Percentiles rank a stretch among this genome's conserved stretches.
phyloP scores from a whole-genome alignment of 2,888 invertebrate genomes.

The Octonoba sinensis region DNA sequence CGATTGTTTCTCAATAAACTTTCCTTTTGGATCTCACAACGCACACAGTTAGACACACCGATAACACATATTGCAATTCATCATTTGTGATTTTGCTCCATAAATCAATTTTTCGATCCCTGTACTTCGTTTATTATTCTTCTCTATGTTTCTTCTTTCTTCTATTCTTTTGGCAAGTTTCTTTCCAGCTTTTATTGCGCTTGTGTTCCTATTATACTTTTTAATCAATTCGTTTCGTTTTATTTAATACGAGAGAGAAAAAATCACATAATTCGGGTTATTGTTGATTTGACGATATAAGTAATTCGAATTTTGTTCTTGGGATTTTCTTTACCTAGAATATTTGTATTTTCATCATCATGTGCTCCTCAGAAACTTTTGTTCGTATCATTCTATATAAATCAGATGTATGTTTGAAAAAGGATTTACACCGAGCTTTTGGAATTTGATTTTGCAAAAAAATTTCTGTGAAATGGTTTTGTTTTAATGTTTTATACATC shows the following conservation, averaged over 20 bases:
- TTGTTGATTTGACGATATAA: constrained; percentile 62
- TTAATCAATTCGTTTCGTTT: constrained; percentile 53
- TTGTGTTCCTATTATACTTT: constrained; percentile 60
- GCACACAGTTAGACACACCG: constrained; percentile 50
- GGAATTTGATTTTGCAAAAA: too few species aligned
- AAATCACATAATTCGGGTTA: constrained; percentile 58
- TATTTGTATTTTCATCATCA: too few species aligned
- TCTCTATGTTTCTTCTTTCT: constrained; percentile 16
- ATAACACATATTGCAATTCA: constrained; percentile 63
- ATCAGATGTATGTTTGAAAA: too few species aligned
- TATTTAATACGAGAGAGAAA: constrained; percentile 23
- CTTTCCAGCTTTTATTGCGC: constrained; percentile 22
- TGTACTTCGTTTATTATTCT: constrained; percentile 56
- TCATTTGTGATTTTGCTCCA: constrained; percentile 57
- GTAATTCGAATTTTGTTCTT: constrained; percentile 41
- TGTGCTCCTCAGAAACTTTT: too few species aligned
- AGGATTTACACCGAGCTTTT: too few species aligned
- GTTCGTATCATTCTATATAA: too few species aligned
- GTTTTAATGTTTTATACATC: too few species aligned
- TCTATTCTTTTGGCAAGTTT: not conserved
- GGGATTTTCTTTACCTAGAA: too few species aligned
- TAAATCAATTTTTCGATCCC: constrained; percentile 59
- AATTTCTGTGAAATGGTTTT: too few species aligned
- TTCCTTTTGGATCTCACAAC: constrained; percentile 32
- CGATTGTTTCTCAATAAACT: constrained; percentile 62